Evolutionary conservation across 2,797 vertebrate genomes (phyloP).

Genomic region (Alauda arvensis): DNA sequence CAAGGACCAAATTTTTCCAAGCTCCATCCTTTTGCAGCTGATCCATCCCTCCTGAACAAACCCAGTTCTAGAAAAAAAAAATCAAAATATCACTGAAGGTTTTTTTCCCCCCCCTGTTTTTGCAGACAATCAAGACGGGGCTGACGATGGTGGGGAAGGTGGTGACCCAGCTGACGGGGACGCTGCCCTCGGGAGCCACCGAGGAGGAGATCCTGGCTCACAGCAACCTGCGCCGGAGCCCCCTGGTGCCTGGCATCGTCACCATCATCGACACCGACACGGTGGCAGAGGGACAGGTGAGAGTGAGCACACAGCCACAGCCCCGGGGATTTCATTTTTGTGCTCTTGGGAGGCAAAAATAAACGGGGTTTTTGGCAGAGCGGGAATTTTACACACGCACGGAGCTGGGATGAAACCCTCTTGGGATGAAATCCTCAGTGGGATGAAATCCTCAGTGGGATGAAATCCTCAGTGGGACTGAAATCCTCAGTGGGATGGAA

Average conservation of each 20-base stretch:
- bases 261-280: conserved; percentile 93
- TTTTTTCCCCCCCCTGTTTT: not conserved
- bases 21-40: not conserved
- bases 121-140: conserved; percentile 92
- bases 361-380: not conserved
- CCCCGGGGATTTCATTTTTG: not conserved
- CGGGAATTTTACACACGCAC: not conserved
- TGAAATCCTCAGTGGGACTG: not conserved
- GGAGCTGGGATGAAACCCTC: not conserved
- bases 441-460: not conserved
- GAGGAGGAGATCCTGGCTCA: conserved; percentile 89
- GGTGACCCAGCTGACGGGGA: conserved; percentile 92
- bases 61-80: not conserved
- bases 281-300: conserved; percentile 94
- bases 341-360: not conserved
- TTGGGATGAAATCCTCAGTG: not conserved
- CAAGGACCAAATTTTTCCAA: not conserved
- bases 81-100: not conserved
- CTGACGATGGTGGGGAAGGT: conserved; percentile 97
- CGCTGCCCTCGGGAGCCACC: conserved; percentile 81
- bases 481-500: not conserved
- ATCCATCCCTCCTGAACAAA: not conserved
- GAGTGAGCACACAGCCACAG: not conserved
- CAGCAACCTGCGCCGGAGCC: conserved; percentile 83
- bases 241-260: conserved; percentile 88